Percentiles rank a stretch among this genome's conserved stretches.
These are phyloP conservation scores for Lophotis ruficrista DNA, from an alignment of 2,113 vertebrate species.

Conservation along the genomic window DNA sequence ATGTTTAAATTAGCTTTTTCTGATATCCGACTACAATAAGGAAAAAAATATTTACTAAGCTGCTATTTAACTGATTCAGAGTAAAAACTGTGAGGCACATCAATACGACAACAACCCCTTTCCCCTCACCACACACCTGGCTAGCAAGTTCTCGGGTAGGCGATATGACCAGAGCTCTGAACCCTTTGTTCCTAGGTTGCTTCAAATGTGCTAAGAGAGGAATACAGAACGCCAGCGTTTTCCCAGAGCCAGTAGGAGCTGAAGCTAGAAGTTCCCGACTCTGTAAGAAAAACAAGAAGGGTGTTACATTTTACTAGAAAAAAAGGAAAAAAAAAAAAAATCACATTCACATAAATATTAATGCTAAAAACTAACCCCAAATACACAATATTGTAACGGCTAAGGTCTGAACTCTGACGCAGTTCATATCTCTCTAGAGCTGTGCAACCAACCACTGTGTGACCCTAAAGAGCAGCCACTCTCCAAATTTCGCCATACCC, in stretches of 20 bases:
- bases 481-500: fast-evolving
- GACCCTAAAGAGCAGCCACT: not conserved
- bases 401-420: not conserved
- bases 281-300: constrained; percentile 59
- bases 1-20: not conserved
- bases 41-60: not conserved
- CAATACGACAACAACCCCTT: not conserved
- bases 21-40: not conserved
- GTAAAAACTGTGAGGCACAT: not conserved
- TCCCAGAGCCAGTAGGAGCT: constrained; percentile 95
- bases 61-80: not conserved
- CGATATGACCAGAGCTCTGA: constrained; percentile 90
- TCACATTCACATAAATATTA: not conserved
- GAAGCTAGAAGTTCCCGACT: constrained; percentile 92
- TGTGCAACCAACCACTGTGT: fast-evolving
- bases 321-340: no score
- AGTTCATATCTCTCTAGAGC: fast-evolving
- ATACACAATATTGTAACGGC: fast-evolving
- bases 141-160: constrained; percentile 93
- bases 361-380: not conserved
- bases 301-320: not conserved
- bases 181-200: constrained; percentile 90
- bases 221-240: constrained; percentile 94
- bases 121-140: constrained; percentile 78
- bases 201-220: constrained; percentile 88